These are phyloP conservation scores for Excalfactoria chinensis DNA, from an alignment of 2,113 vertebrate species.

Conservation along the genomic window DNA sequence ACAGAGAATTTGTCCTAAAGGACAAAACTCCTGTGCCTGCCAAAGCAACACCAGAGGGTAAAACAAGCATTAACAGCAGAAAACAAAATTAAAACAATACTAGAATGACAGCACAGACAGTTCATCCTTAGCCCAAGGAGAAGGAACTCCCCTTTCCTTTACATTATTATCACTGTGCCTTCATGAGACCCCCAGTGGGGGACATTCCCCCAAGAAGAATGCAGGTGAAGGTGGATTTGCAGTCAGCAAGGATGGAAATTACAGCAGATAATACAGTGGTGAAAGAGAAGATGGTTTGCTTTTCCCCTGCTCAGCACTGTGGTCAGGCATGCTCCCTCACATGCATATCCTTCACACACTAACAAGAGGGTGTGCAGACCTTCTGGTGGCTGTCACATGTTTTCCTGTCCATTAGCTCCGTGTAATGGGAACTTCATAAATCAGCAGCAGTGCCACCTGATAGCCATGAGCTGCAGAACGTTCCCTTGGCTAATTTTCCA, in stretches of 20 bases:
- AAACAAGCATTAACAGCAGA: neutral
- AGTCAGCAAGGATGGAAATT: neutral
- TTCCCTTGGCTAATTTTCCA: neutral
- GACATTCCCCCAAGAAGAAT: neutral
- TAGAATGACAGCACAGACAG: neutral
- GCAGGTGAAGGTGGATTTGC: neutral
- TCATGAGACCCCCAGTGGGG: accelerated
- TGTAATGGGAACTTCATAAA: neutral
- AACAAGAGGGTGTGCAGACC: accelerated
- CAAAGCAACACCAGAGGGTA: neutral
- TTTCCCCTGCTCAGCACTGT: neutral
- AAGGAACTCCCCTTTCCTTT: neutral
- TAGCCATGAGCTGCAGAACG: accelerated
- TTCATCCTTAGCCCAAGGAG: neutral
- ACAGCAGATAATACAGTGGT: neutral
- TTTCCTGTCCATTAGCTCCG: neutral
- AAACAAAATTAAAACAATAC: neutral
- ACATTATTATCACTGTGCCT: neutral
- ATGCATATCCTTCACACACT: accelerated
- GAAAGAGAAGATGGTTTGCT: too few species aligned
- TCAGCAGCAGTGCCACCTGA: neutral
- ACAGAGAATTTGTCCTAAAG: neutral
- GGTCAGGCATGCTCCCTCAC: neutral
- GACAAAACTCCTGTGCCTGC: neutral
- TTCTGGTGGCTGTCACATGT: neutral